These are phyloP conservation scores for Yoshiicerus persimilis DNA, from an alignment of 1,140 invertebrate species.

Conservation along the genomic window DNA sequence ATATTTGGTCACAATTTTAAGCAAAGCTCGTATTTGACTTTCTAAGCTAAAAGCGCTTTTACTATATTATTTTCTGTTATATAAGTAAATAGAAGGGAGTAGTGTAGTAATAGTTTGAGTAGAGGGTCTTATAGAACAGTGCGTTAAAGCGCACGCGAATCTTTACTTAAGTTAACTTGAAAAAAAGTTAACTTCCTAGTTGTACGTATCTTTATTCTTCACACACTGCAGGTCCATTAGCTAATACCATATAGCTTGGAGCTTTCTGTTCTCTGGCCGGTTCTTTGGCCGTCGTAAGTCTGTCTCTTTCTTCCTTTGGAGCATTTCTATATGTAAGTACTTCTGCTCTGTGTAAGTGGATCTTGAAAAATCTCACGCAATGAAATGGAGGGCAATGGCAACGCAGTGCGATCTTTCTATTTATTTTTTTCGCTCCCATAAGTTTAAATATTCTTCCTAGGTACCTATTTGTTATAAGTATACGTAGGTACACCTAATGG, in stretches of 20 bases:
- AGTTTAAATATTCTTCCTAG: background rate
- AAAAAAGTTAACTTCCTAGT: background rate
- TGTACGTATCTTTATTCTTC: background rate
- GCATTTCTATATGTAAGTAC: background rate
- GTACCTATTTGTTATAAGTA: background rate
- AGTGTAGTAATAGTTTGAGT: background rate
- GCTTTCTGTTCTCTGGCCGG: background rate
- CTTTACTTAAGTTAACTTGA: background rate
- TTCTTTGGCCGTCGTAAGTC: background rate
- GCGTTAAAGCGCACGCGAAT: background rate
- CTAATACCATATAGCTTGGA: background rate
- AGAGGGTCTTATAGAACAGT: background rate
- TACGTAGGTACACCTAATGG: background rate
- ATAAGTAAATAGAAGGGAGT: background rate
- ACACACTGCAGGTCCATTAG: background rate
- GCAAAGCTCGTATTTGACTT: background rate
- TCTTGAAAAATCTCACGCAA: background rate
- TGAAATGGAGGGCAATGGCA: background rate
- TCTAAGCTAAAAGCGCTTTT: background rate
- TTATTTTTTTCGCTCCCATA: background rate
- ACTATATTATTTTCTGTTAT: background rate
- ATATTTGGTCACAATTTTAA: background rate
- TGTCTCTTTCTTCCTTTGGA: background rate
- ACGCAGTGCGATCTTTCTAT: background rate
- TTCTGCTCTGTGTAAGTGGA: background rate